These are phyloP conservation scores for Rhabdomys dilectus DNA, from an alignment of 2,113 vertebrate genomes.

Conservation along the genomic window DNA sequence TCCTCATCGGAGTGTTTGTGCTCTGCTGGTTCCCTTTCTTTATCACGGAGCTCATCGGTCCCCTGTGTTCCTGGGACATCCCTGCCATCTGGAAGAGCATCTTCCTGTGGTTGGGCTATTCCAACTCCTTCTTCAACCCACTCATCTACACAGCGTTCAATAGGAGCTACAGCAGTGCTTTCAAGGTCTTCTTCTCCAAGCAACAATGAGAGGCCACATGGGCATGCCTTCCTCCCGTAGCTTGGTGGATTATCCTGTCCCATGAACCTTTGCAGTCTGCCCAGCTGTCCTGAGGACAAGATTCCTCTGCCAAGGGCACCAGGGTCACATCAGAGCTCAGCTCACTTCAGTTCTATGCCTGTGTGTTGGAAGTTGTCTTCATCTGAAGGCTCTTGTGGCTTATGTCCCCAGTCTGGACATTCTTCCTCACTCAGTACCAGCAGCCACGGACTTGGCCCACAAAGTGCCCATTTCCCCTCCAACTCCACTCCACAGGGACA, in stretches of 20 bases:
- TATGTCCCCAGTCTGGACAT: accelerated
- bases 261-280: background rate
- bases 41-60: constrained; percentile 94
- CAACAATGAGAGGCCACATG: constrained; percentile 82
- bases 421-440: background rate
- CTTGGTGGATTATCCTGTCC: background rate
- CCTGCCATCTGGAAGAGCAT: constrained; percentile 97
- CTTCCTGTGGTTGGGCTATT: constrained; percentile 98
- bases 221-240: background rate
- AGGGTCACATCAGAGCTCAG: background rate
- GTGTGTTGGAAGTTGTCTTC: background rate
- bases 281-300: accelerated
- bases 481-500: accelerated
- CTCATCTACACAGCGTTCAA: constrained; percentile 99
- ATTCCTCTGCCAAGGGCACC: background rate
- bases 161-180: constrained; percentile 98
- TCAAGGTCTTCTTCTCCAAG: constrained; percentile 94
- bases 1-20: constrained; percentile 96
- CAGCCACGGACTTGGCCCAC: background rate
- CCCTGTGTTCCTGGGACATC: constrained; percentile 94
- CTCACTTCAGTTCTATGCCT: accelerated
- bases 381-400: background rate
- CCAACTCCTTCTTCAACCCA: constrained; percentile 99
- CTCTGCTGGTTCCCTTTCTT: constrained; percentile 99
- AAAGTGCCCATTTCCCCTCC: background rate